Evolutionary conservation across 2,113 vertebrate species (phyloP), one percentile per base, ranked within the genome.

Genomic region (Ondatra zibethicus): DNA sequence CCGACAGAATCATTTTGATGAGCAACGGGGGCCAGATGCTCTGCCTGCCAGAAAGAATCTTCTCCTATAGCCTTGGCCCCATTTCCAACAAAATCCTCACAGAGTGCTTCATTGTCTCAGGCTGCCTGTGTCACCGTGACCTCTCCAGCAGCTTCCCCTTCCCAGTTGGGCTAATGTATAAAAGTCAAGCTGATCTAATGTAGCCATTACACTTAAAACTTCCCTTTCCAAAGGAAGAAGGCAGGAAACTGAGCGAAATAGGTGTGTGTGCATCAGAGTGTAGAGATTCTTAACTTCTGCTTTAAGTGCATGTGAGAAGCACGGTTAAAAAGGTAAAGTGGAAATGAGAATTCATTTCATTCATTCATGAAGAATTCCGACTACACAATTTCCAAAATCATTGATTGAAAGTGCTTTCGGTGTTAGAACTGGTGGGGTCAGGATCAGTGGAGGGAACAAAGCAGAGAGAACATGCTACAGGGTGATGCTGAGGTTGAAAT

Each of bases 101-200:
- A 11, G 42, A 17, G 25, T 1, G 63, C 66, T 94, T 95, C 58
- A 88, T 55, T 94, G 68, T 94, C 70, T 85, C 87, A 88, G 78
- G 73, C n/a, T 76, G 55, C 78, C 31, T 47, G 81, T 63, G 84
- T 95, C 95, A 97, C 93, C 58, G 0, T 81, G 95, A 95, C 75
- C 94, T 94, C 96, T 93, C 31, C 11, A 50, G 75, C 31, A 81
- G 84, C 84, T 90, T 94, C 85, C 90, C 50, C 47, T 61, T 12
- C 75, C 33, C 63, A 68, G 47, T 58, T 61, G 65, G 68, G 78
- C 77, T 95, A 76, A 94, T 55, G 55, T 73, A 75, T 29, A 42
- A 93, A 97, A 96, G 61, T 89, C n/a, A 47, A 88, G 88, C 52
- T 94, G 50, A 92, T 94, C 84, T 93, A 72, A 98, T 16, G 92